These are phyloP conservation scores for Lasioglossum pauxillum DNA, from an alignment of 2,888 invertebrate species.

Conservation along the genomic window DNA sequence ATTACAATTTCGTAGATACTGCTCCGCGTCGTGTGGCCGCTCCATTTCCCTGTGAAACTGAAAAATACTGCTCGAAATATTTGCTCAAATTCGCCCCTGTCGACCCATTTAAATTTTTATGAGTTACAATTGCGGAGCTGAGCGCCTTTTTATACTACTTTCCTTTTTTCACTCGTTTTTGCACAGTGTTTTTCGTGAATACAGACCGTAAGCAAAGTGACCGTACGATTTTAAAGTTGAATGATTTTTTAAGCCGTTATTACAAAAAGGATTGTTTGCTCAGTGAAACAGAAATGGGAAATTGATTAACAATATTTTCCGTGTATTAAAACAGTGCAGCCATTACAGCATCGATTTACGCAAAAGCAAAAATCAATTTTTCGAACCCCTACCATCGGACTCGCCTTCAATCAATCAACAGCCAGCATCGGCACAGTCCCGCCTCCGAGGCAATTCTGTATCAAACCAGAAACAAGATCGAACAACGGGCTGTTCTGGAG, in stretches of 20 bases:
- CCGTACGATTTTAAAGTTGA: neutral
- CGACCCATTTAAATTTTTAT: conserved; percentile 6
- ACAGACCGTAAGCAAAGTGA: neutral
- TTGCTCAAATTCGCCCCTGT: neutral
- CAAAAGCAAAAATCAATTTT: neutral
- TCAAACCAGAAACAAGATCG: neutral
- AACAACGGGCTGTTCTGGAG: neutral
- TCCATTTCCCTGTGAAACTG: neutral
- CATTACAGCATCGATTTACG: neutral
- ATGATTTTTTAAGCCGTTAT: neutral
- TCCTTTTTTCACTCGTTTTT: neutral
- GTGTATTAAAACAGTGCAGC: no score
- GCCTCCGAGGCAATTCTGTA: neutral
- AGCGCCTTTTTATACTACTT: neutral
- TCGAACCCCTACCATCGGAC: neutral
- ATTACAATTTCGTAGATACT: conserved; percentile 46
- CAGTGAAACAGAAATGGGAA: neutral
- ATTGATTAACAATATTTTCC: neutral
- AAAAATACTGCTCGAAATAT: conserved; percentile 21
- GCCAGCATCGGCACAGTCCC: neutral
- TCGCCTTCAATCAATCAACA: neutral
- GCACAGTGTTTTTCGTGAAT: neutral
- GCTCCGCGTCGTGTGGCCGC: neutral
- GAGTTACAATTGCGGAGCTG: neutral
- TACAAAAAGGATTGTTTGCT: neutral